A percentile compares a stretch with the other conserved stretches of the same genome.
Evolutionary conservation across 1,140 invertebrate species (phyloP).

Genomic region (Whitmania pigra): DNA sequence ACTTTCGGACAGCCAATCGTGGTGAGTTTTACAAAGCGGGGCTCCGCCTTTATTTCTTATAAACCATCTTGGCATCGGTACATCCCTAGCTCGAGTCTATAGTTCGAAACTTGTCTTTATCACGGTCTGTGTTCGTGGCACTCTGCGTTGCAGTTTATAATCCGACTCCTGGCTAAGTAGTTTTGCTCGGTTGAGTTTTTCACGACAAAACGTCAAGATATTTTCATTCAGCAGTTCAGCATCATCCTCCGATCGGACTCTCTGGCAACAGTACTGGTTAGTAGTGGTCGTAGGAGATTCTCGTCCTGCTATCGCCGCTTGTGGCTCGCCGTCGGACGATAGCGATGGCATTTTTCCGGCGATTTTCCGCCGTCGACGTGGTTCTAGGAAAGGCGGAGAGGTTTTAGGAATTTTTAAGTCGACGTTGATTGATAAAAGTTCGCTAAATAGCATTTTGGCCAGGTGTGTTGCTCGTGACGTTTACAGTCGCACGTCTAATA

Average conservation of each 20-base stretch:
- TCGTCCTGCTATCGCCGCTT: background rate
- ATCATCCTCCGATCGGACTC: background rate
- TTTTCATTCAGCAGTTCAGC: background rate
- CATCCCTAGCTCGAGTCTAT: constrained; percentile 11
- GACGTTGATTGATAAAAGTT: too few species aligned
- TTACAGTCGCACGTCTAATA: too few species aligned
- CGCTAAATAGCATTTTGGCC: too few species aligned
- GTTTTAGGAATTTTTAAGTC: too few species aligned
- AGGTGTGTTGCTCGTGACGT: too few species aligned
- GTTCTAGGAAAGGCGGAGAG: too few species aligned
- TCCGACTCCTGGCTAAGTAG: background rate
- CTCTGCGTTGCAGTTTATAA: background rate
- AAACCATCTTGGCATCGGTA: constrained; percentile 5
- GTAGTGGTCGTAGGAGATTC: background rate
- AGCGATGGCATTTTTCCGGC: too few species aligned
- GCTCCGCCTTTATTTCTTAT: constrained; percentile 1
- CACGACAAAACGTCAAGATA: background rate
- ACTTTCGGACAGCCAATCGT: background rate
- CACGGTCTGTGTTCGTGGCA: constrained; percentile 2
- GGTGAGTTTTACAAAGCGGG: background rate
- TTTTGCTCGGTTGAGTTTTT: background rate
- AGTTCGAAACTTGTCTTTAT: constrained; percentile 13
- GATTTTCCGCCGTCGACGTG: too few species aligned
- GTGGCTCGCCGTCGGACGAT: background rate
- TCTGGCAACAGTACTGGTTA: constrained; percentile 13